Conservation (phyloP, 2,113 vertebrate genomes). For the Elaphurus davidianus region DNA sequence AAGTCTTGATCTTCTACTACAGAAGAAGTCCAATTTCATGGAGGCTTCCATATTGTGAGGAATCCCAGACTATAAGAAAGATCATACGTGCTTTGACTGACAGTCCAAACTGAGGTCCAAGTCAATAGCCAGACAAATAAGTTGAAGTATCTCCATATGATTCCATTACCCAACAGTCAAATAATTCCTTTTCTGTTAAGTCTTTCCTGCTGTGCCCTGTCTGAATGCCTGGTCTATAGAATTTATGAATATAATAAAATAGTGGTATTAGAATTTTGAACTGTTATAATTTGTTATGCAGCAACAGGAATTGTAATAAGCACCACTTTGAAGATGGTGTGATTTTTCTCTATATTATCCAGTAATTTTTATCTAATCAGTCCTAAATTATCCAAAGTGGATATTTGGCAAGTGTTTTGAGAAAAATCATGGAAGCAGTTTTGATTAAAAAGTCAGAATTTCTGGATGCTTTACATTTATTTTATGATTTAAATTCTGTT, state of each 20-base stretch:
- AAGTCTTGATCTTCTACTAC: not conserved
- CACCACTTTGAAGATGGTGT: not conserved
- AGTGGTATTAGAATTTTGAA: not conserved
- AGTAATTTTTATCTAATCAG: not conserved
- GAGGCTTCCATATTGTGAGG: not conserved
- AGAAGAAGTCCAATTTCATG: not conserved
- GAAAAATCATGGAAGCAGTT: not conserved
- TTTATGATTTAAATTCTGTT: not conserved
- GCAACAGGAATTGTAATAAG: not conserved
- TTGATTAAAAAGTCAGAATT: not conserved
- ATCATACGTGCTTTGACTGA: fast-evolving
- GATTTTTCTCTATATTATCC: not conserved
- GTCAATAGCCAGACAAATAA: not conserved
- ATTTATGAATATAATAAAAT: not conserved
- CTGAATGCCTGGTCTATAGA: not conserved
- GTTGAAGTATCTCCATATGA: not conserved
- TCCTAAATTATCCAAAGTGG: not conserved
- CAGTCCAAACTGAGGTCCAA: not conserved
- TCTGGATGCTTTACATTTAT: not conserved
- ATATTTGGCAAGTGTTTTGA: not conserved
- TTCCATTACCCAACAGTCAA: not conserved
- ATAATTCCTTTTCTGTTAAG: not conserved
- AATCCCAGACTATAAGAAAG: not conserved
- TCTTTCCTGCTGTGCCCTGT: not conserved
- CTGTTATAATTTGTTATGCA: not conserved